Conservation (phyloP, 1,140 invertebrate genomes). For the Trichonephila clavata region DNA sequence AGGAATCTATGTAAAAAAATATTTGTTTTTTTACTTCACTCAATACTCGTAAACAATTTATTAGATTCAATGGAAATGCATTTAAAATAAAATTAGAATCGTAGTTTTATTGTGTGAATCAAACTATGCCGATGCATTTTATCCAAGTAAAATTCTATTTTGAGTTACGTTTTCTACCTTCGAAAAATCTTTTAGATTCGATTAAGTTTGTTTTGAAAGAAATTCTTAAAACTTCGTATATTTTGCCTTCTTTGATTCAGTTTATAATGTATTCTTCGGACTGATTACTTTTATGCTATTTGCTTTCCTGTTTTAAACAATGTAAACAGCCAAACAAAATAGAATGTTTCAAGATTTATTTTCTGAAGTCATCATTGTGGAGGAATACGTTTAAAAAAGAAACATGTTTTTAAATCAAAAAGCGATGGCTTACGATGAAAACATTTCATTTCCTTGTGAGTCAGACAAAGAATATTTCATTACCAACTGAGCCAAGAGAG, state of each 20-base stretch:
- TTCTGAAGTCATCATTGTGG: no score
- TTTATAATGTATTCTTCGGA: no score
- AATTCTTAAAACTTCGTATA: no score
- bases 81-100: no score
- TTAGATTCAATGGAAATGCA: neutral
- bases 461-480: neutral
- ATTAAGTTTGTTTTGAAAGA: no score
- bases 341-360: neutral
- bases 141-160: neutral
- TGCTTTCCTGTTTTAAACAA: neutral
- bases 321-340: neutral
- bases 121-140: neutral
- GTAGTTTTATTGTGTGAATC: neutral
- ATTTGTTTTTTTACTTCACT: neutral
- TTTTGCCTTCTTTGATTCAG: no score
- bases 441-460: neutral
- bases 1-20: no score
- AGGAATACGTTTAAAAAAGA: neutral
- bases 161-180: neutral
- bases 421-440: neutral
- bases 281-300: no score
- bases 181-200: neutral
- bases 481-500: neutral
- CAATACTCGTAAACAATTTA: neutral
- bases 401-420: neutral